phyloP scores from a whole-genome alignment of 2,888 invertebrate genomes.

The Drosophila kokeensis region DNA sequence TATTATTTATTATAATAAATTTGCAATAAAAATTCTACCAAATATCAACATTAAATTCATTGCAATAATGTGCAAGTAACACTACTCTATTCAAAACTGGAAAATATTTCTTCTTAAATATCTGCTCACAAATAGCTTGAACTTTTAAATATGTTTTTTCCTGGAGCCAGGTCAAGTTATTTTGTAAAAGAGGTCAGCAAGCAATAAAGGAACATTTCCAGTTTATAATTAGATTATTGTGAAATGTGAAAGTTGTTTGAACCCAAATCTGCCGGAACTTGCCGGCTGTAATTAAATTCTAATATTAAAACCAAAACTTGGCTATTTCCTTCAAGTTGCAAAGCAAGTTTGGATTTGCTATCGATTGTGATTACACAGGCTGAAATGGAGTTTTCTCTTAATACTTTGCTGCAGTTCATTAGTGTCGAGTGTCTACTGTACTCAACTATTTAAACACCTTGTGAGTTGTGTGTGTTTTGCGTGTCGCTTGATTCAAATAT shows the following conservation, averaged over 20 bases:
- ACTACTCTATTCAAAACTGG: background rate
- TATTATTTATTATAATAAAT: background rate
- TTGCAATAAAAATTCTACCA: background rate
- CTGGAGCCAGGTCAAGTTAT: background rate
- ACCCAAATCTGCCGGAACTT: background rate
- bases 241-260: background rate
- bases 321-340: background rate
- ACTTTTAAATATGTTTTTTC: background rate
- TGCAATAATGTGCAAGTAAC: background rate
- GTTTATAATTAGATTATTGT: background rate
- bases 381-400: background rate
- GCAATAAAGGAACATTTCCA: background rate
- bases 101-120: background rate
- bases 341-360: background rate
- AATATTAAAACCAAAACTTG: background rate
- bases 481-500: conserved; percentile 53
- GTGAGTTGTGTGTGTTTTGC: conserved; percentile 8
- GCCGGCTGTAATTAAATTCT: background rate
- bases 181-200: background rate
- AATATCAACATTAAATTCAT: background rate
- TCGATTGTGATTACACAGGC: background rate
- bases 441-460: conserved; percentile 44
- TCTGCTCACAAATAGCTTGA: background rate
- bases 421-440: conserved; percentile 26
- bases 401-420: background rate